phyloP scores from a whole-genome alignment of 2,888 invertebrate species.

The Taphrorychus bicolor region DNA sequence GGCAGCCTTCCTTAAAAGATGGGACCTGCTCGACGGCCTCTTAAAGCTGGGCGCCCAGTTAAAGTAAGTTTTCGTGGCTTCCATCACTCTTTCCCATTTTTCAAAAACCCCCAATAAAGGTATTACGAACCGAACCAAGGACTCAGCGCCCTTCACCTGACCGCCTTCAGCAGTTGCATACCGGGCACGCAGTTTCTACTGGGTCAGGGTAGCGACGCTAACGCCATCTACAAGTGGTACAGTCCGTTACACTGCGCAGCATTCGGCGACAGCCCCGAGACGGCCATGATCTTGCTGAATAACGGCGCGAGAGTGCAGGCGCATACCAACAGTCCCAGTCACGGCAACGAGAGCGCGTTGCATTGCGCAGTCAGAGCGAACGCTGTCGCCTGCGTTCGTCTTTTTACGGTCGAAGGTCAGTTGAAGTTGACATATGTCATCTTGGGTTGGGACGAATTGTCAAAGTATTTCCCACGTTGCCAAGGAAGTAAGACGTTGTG shows the following conservation, averaged over 20 bases:
- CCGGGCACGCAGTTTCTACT: conserved; percentile 75
- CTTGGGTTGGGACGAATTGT: no score
- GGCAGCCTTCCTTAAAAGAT: conserved; percentile 75
- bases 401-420: conserved; percentile 73
- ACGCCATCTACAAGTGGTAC: conserved; percentile 74
- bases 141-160: conserved; percentile 76
- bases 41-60: conserved; percentile 74
- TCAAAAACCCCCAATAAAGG: neutral
- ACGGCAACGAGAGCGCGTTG: conserved; percentile 78
- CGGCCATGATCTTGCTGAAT: conserved; percentile 78
- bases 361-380: conserved; percentile 89
- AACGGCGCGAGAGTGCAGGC: conserved; percentile 73
- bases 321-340: conserved; percentile 66
- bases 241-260: conserved; percentile 90
- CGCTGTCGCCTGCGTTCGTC: conserved; percentile 77
- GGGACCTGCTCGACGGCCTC: conserved; percentile 70
- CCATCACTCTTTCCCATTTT: no score
- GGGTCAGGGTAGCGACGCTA: conserved; percentile 72
- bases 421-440: no score
- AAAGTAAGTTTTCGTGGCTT: conserved; percentile 54
- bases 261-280: conserved; percentile 84
- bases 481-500: no score
- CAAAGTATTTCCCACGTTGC: no score
- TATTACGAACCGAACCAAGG: conserved; percentile 76
- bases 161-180: conserved; percentile 79